Percentiles rank a stretch among this genome's conserved stretches.
Evolutionary conservation across 2,888 invertebrate genomes (phyloP).

Genomic region (Athrips mouffetella): DNA sequence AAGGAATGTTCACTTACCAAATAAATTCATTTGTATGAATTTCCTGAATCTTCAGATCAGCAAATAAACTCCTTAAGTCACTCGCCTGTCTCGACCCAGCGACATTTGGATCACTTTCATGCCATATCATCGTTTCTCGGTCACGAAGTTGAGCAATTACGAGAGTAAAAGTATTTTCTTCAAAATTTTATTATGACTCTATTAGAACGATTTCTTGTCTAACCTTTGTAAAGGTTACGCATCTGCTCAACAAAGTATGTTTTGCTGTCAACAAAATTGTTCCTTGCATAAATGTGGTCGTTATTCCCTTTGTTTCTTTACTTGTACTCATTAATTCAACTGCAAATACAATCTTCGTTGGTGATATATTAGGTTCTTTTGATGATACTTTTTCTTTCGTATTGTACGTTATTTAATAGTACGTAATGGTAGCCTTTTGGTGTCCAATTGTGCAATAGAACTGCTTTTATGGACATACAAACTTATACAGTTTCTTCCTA

Average conservation of each 20-base stretch:
- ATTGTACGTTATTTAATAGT: slow-evolving; percentile 17
- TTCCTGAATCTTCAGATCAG: slow-evolving; percentile 18
- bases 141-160: slow-evolving; percentile 32
- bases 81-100: slow-evolving; percentile 24
- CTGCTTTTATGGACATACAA: background rate
- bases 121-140: slow-evolving; percentile 29
- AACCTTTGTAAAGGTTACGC: slow-evolving; percentile 53
- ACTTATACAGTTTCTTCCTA: slow-evolving; percentile 6
- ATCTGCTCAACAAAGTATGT: slow-evolving; percentile 26
- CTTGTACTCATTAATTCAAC: background rate
- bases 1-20: slow-evolving; percentile 33
- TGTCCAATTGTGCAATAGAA: slow-evolving; percentile 11
- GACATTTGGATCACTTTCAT: slow-evolving; percentile 39
- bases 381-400: slow-evolving; percentile 29
- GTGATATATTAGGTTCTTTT: slow-evolving; percentile 18
- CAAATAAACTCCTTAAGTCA: slow-evolving; percentile 8
- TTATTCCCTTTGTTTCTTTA: background rate
- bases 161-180: slow-evolving; percentile 30
- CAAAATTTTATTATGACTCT: slow-evolving; percentile 21
- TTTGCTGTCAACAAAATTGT: slow-evolving; percentile 21
- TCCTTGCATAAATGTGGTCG: slow-evolving; percentile 9
- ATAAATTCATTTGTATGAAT: slow-evolving; percentile 32
- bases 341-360: slow-evolving; percentile 11
- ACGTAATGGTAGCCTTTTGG: slow-evolving; percentile 18
- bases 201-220: slow-evolving; percentile 37